Evolutionary conservation across 2,888 invertebrate genomes (phyloP).

Genomic region (Ctenicera cuprea): DNA sequence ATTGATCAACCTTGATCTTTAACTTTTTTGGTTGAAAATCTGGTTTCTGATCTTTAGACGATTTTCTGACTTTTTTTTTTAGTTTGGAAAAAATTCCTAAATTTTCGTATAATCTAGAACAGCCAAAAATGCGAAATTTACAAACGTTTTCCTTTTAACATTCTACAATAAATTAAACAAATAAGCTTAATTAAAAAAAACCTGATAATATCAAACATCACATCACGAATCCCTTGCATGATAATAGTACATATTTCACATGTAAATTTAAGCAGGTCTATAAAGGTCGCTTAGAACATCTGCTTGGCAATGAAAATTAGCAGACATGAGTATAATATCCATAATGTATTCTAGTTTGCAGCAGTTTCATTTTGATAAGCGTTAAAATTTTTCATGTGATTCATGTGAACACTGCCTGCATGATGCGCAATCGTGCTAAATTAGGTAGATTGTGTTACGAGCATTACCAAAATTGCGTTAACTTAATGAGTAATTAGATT

Average conservation of each 20-base stretch:
- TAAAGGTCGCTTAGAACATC: conserved; percentile 12
- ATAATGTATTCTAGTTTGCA: conserved; percentile 10
- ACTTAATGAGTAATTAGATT: conserved; percentile 3
- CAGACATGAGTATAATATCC: background rate
- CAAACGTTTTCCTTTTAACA: no score
- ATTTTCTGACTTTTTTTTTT: no score
- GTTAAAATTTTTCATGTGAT: conserved; percentile 4
- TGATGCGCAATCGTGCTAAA: background rate
- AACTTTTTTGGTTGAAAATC: no score
- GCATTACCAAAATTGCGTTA: conserved; percentile 8
- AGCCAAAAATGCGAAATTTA: no score
- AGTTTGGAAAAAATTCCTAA: no score
- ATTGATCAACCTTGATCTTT: no score
- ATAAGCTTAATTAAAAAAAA: background rate
- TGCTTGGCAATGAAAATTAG: conserved; percentile 22
- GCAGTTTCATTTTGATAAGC: background rate
- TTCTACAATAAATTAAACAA: no score
- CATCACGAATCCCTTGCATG: background rate
- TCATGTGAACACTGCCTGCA: conserved; percentile 1
- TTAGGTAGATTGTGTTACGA: conserved; percentile 8
- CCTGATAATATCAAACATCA: background rate
- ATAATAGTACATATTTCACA: background rate
- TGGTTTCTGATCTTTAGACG: no score
- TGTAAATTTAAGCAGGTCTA: conserved; percentile 16
- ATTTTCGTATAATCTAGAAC: no score